Base-by-base conservation (phyloP, 2,797 vertebrate species). In the Geotria australis region DNA sequence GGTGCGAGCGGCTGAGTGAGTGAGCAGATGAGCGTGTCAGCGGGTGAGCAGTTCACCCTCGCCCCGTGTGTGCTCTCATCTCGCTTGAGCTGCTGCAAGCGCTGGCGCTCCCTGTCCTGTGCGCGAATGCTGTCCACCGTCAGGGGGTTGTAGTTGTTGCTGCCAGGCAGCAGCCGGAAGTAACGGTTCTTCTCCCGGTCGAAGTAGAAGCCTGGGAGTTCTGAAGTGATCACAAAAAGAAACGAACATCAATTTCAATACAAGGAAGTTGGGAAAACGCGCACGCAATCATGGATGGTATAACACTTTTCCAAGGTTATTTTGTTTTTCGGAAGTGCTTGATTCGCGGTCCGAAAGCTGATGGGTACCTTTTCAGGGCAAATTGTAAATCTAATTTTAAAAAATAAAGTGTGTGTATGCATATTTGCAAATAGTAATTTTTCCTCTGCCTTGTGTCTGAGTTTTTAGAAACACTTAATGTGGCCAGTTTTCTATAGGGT, bases 141-240 rank as follows among this genome's bases (percentile, higher is more conserved):
- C 66, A 98, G 77, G 0, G 91, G 89, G 67, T 98, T 98, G 64
- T 77, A 93, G 70, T 95, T 95, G 67, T 98, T 98, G 64, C 95
- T 79, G 46, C 91, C 91, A 2, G 88, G 83, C 60, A 98, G 67
- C 1, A 98, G 68, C 47, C 88, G 81, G 65, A 95, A 98, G 62
- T 98, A 96, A 10, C 86, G 79, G 51, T 96, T 89, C 70, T 93
- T 98, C 69, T 88, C 84, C 1, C 76, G 62, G 60, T 98, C 91
- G 63, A 81, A 98, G 70, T 95, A 95, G 73, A 85, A 98, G 48
- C 91, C 91, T 1, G 84, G 91, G 46, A 96, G 68, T 58, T 95
- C 91, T 98, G 63, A 3, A 10, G 61, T 63, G 3, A 58, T 10
- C 57, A 61, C 9, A 13, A 46, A 3, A 2, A 24, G 9, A 47